Conservation (phyloP, 2,888 invertebrate species). For the Drosophila stalkeri region DNA sequence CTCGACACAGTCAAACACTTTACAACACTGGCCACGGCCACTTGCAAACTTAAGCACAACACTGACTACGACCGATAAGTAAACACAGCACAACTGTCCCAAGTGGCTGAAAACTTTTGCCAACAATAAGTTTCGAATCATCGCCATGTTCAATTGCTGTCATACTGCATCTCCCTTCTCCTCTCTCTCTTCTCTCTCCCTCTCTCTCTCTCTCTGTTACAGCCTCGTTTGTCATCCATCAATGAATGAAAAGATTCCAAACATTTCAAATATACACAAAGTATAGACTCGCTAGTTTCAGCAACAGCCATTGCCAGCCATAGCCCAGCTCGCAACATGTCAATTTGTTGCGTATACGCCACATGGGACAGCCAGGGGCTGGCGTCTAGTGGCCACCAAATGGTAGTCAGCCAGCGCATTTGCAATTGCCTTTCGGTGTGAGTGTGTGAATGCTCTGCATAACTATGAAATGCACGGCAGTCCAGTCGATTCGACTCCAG, state of each 20-base stretch:
- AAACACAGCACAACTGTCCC: slow-evolving; percentile 58
- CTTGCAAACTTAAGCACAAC: slow-evolving; percentile 55
- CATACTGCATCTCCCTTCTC: no score
- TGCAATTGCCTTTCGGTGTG: slow-evolving; percentile 11
- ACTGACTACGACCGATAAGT: slow-evolving; percentile 31
- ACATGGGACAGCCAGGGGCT: slow-evolving; percentile 31
- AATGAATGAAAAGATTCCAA: slow-evolving; percentile 15
- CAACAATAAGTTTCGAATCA: slow-evolving; percentile 69
- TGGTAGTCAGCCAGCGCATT: slow-evolving; percentile 41
- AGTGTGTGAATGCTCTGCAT: slow-evolving; percentile 20
- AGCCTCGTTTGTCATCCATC: slow-evolving; percentile 14
- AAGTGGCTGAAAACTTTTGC: slow-evolving; percentile 62
- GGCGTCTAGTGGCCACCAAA: slow-evolving; percentile 3
- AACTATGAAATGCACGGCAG: slow-evolving; percentile 38
- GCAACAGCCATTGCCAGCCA: neutral
- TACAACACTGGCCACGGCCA: slow-evolving; percentile 37
- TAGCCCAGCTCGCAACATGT: slow-evolving; percentile 32
- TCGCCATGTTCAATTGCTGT: slow-evolving; percentile 10
- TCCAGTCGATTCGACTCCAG: slow-evolving; percentile 9
- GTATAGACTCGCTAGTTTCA: neutral
- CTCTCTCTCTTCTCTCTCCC: no score
- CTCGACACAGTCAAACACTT: slow-evolving; percentile 45
- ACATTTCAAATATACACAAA: slow-evolving; percentile 16
- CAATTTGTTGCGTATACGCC: slow-evolving; percentile 62
- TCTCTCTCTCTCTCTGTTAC: neutral